phyloP scores from a whole-genome alignment of 2,797 vertebrate genomes.

The Pterois miles region DNA sequence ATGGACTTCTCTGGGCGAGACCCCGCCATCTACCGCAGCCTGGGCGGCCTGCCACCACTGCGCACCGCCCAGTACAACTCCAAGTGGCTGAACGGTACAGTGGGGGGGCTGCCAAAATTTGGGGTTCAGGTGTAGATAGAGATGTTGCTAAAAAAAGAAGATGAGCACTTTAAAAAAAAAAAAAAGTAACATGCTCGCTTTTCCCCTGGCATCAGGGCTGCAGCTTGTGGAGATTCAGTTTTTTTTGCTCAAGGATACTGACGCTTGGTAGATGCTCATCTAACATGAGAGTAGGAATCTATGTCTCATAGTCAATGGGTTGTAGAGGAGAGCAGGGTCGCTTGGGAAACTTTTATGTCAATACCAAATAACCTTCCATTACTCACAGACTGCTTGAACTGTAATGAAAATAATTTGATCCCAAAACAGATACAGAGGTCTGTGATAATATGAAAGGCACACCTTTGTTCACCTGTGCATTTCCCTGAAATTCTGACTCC shows the following conservation, averaged over 20 bases:
- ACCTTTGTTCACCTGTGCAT: too few species aligned
- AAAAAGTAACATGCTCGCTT: too few species aligned
- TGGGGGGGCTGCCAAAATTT: neutral
- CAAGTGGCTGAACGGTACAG: conserved; percentile 96
- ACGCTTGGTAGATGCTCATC: conserved; percentile 32
- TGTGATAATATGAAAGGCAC: too few species aligned
- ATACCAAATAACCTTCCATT: too few species aligned
- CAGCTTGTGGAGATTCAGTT: conserved; percentile 17
- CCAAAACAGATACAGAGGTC: too few species aligned
- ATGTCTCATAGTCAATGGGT: conserved; percentile 10
- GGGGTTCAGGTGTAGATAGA: neutral
- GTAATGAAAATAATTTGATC: too few species aligned
- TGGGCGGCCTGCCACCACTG: conserved; percentile 92
- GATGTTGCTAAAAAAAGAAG: neutral
- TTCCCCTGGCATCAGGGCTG: neutral
- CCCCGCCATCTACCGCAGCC: conserved; percentile 96
- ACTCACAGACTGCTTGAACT: too few species aligned
- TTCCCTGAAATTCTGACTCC: rapidly evolving
- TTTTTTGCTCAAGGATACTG: conserved; percentile 20
- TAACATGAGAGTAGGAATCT: conserved; percentile 1
- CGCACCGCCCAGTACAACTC: conserved; percentile 99
- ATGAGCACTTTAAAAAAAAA: neutral
- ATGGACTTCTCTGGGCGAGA: conserved; percentile 98
- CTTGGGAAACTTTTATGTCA: too few species aligned
- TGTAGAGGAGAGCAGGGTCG: rapidly evolving